Conservation (phyloP, 2,797 vertebrate genomes). For the Tadarida brasiliensis region DNA sequence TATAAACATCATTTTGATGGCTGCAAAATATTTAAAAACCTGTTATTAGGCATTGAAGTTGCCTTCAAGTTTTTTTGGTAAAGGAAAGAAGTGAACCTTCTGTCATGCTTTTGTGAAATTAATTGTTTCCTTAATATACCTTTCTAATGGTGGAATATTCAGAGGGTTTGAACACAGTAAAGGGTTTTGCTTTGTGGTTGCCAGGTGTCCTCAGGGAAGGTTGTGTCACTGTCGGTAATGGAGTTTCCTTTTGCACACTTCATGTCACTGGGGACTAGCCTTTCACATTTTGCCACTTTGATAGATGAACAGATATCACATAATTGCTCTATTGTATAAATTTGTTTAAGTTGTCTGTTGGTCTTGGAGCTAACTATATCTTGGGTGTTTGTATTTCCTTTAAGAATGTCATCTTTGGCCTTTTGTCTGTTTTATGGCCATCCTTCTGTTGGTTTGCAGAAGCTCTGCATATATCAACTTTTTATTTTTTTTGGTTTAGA, state of each 20-base stretch:
- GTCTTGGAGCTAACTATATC: not conserved
- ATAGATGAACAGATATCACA: not conserved
- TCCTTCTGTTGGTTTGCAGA: constrained; percentile 21
- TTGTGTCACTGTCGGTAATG: not conserved
- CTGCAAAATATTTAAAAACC: constrained; percentile 15
- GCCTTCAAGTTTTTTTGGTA: constrained; percentile 4
- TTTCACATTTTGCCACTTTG: not conserved
- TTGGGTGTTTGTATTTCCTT: not conserved
- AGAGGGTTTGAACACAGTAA: not conserved
- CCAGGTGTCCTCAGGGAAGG: not conserved
- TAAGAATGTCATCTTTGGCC: not conserved
- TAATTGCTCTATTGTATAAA: not conserved
- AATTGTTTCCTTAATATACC: not conserved
- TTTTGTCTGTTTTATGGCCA: not conserved
- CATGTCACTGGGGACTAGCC: rapidly evolving
- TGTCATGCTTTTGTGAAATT: constrained; percentile 10
- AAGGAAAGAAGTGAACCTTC: constrained; percentile 30
- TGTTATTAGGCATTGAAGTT: not conserved
- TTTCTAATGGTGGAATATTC: constrained; percentile 35
- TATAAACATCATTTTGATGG: constrained; percentile 38
- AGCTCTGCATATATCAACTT: not conserved
- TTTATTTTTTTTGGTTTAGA: not conserved
- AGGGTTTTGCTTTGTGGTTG: not conserved
- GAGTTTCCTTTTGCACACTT: not conserved
- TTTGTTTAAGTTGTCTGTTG: not conserved